Conservation (phyloP, 2,113 vertebrate species). For the Zeus faber region DNA sequence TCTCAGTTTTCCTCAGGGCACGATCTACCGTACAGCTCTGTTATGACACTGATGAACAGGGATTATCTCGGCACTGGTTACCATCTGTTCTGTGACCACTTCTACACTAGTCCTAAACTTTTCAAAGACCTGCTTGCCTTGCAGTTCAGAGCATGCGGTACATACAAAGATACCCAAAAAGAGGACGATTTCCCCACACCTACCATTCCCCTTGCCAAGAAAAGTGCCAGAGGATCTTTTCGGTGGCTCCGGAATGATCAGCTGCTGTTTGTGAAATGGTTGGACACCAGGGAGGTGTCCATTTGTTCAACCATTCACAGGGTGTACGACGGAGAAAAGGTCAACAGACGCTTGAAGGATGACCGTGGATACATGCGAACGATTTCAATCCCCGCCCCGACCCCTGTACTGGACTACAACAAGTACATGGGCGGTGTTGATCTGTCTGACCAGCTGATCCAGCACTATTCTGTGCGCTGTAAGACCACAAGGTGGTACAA, state of each 20-base stretch:
- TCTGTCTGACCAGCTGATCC: not conserved
- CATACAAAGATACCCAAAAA: not conserved
- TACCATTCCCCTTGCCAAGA: not conserved
- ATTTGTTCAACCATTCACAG: not conserved
- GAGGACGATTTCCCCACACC: too few species aligned
- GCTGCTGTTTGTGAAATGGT: not conserved
- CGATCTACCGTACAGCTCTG: not conserved
- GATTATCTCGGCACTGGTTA: conserved; percentile 17
- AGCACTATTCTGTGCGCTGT: not conserved
- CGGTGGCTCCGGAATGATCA: not conserved
- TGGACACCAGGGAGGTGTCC: not conserved
- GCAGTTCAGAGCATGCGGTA: not conserved
- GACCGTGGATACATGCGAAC: not conserved
- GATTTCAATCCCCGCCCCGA: not conserved
- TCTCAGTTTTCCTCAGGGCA: not conserved
- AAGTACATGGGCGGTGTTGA: not conserved
- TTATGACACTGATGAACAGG: conserved; percentile 2
- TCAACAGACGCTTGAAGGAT: not conserved
- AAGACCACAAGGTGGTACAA: conserved; percentile 15
- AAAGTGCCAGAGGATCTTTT: not conserved
- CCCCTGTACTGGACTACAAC: not conserved
- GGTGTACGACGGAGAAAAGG: not conserved
- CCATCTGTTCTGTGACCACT: conserved; percentile 10
- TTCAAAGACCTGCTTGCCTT: not conserved
- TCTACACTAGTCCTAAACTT: conserved; percentile 30